phyloP scores from a whole-genome alignment of 2,113 vertebrate genomes.

The Ceratotherium simum region DNA sequence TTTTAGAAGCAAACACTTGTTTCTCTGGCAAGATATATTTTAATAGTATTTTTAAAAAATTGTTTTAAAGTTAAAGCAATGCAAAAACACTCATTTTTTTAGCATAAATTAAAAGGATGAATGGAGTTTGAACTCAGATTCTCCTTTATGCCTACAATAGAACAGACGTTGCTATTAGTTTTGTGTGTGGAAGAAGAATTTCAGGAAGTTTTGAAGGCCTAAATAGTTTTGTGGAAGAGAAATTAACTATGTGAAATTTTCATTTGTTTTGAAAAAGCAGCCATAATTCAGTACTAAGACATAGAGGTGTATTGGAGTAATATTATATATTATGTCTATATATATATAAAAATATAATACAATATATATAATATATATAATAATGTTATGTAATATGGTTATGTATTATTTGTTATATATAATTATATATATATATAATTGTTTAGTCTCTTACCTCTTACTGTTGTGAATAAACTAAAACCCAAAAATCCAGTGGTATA shows the following conservation, averaged over 20 bases:
- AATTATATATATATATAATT: not conserved
- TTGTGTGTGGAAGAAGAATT: not conserved
- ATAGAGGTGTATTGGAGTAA: not conserved
- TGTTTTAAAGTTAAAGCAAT: not conserved
- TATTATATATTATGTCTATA: not conserved
- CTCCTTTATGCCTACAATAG: not conserved
- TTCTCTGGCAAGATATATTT: not conserved
- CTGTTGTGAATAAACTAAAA: constrained; percentile 47
- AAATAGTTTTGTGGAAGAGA: not conserved
- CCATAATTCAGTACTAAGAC: not conserved
- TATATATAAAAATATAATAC: not conserved
- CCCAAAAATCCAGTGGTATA: not conserved
- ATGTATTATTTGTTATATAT: not conserved
- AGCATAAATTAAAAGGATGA: not conserved
- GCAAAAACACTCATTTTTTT: not conserved
- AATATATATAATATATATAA: not conserved
- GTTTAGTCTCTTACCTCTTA: not conserved
- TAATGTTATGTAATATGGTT: not conserved
- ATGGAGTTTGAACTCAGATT: not conserved
- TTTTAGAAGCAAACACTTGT: not conserved
- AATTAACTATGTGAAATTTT: constrained; percentile 28
- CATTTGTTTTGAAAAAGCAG: not conserved
- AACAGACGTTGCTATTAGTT: not conserved
- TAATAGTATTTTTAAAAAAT: not conserved
- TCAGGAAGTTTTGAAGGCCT: constrained; percentile 1